These are phyloP conservation scores for Dinoponera quadriceps DNA, from an alignment of 1,140 invertebrate genomes.

Conservation along the genomic window DNA sequence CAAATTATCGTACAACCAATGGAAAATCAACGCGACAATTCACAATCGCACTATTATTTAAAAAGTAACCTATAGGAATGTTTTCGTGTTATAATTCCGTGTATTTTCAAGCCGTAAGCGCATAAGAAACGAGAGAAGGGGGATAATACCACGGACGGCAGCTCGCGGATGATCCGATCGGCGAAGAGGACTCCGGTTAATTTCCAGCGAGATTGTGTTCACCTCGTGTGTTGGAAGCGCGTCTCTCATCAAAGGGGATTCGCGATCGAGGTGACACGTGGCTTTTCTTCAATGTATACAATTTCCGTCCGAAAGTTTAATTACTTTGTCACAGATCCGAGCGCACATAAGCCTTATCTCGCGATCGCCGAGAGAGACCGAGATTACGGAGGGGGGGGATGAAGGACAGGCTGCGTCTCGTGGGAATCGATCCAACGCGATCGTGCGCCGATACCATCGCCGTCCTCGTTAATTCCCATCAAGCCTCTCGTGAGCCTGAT, in stretches of 20 bases:
- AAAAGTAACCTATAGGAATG: too few species aligned
- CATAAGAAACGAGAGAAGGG: too few species aligned
- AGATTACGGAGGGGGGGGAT: constrained; percentile 42
- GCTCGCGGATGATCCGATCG: not conserved
- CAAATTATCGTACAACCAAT: too few species aligned
- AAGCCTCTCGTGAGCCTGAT: constrained; percentile 66
- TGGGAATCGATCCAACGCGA: constrained; percentile 68
- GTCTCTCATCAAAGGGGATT: not conserved
- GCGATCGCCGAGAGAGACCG: not conserved
- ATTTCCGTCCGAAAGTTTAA: constrained; percentile 35
- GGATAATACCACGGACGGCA: not conserved
- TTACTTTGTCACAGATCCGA: constrained; percentile 48
- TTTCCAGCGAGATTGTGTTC: not conserved
- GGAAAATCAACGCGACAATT: too few species aligned
- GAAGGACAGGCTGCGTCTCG: constrained; percentile 29
- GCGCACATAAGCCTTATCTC: constrained; percentile 36
- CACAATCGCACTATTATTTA: too few species aligned
- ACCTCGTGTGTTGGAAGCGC: too few species aligned
- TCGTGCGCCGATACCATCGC: constrained; percentile 57
- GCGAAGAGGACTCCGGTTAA: not conserved
- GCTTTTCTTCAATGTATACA: constrained; percentile 38
- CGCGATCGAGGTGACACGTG: constrained; percentile 1
- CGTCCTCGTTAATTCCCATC: constrained; percentile 72
- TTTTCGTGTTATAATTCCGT: too few species aligned
- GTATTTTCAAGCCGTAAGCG: too few species aligned